Base-by-base conservation (phyloP, 2,888 invertebrate genomes). In the Asteroscopus sphinx region DNA sequence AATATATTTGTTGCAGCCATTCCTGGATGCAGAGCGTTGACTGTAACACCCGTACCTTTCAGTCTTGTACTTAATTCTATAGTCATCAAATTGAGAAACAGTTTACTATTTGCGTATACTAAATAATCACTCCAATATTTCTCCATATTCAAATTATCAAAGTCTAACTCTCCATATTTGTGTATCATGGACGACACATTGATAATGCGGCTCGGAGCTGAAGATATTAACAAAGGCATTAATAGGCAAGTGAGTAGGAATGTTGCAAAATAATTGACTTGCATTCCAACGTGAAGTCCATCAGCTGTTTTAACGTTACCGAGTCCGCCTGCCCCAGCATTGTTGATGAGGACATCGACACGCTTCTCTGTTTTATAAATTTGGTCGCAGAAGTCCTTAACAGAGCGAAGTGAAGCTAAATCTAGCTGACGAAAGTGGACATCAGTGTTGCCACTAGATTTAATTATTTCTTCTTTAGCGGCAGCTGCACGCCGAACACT, bases 11-110 rank as follows among this genome's bases (percentile, higher is more conserved):
- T 96, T 40, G 95, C 94, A 3, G 96, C 96, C 33, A 96, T 87
- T 13, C 97, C 97, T 11, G 97, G 97, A 86, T 97, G 96, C 28
- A 96, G 89, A 26, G 95, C 94, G 81, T 97, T 96, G 2, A 95
- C 96, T 0, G 96, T 96, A 0, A 97, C 96, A 33, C 95, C 95
- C 0, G 86, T 87, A 85, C 95, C 96, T 86, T 95, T 80, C 52
- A 96, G 82, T 83, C 90, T 92, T 48, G 89, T 89, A 36, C 96
- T 95, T 36, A 97, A 84, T 84, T 96, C 96, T 68, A 89, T 87
- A 0, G 96, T 95, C 87, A 96, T 96, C 36, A 97, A 83, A 68
- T 96, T 91, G 62, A 95, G 92, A 35, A 96, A 96, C 55, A 97
- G 86, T 90, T 97, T 96, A 69, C 90, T 92, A 60, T 93, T 94